Conservation (phyloP, 2,113 vertebrate genomes). For the Nanorana parkeri region DNA sequence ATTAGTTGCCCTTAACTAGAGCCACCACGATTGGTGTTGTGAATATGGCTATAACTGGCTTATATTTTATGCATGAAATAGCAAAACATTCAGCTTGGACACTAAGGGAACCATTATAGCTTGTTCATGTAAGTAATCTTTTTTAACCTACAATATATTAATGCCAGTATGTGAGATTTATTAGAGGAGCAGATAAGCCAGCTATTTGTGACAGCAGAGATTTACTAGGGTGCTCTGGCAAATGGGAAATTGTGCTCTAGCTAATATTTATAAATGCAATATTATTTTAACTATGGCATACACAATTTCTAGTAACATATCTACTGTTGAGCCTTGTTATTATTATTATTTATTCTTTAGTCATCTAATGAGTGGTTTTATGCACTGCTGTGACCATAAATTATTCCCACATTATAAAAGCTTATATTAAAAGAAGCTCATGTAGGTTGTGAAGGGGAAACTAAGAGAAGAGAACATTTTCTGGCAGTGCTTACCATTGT, state of each 20-base stretch:
- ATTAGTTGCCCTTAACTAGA: too few species aligned
- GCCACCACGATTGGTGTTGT: too few species aligned
- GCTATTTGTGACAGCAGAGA: constrained; percentile 2
- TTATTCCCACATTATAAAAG: too few species aligned
- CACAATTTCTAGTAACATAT: too few species aligned
- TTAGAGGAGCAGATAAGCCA: neutral
- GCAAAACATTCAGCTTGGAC: neutral
- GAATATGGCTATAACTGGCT: neutral
- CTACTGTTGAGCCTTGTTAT: too few species aligned
- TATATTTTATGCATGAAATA: neutral
- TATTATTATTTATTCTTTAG: too few species aligned
- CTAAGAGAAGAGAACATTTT: too few species aligned
- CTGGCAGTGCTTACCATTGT: too few species aligned
- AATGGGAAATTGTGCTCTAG: neutral
- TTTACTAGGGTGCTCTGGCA: neutral
- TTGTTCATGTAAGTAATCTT: neutral
- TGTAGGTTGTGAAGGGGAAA: too few species aligned
- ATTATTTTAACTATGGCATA: neutral
- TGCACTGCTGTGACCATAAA: too few species aligned
- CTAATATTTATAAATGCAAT: neutral
- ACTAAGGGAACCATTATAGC: neutral
- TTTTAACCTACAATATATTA: neutral
- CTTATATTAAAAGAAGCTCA: too few species aligned
- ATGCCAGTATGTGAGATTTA: neutral
- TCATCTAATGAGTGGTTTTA: too few species aligned